These are phyloP conservation scores for Phyllostomus hastatus DNA, from an alignment of 2,113 vertebrate genomes.

Conservation along the genomic window DNA sequence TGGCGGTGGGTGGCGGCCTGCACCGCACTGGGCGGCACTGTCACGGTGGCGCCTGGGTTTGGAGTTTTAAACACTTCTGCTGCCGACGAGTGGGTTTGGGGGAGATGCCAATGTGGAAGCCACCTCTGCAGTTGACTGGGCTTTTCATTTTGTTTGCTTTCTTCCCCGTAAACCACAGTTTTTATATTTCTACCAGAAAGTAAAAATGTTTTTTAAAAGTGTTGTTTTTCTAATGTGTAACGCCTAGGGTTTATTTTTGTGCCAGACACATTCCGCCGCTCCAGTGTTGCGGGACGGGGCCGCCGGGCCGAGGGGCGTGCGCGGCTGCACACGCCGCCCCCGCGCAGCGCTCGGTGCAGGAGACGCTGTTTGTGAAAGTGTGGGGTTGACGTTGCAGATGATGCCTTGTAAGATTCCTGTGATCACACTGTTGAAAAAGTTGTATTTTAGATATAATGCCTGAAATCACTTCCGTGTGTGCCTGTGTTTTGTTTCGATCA, in stretches of 20 bases:
- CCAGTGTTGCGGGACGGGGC: constrained; percentile 81
- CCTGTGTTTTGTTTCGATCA: not conserved
- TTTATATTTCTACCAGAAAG: constrained; percentile 82
- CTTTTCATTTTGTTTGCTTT: constrained; percentile 74
- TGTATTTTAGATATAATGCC: constrained; percentile 45
- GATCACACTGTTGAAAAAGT: constrained; percentile 6
- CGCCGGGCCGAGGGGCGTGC: constrained; percentile 77
- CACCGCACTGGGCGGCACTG: constrained; percentile 60
- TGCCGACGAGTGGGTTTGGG: constrained; percentile 73
- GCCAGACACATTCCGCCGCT: constrained; percentile 85
- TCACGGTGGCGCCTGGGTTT: constrained; percentile 79
- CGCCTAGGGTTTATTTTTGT: constrained; percentile 72
- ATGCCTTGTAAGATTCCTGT: constrained; percentile 48
- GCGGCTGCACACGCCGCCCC: constrained; percentile 78
- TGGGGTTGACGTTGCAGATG: constrained; percentile 70
- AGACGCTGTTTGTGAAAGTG: constrained; percentile 80
- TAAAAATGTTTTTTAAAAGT: constrained; percentile 77
- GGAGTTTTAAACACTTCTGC: constrained; percentile 77
- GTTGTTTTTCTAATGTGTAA: constrained; percentile 76
- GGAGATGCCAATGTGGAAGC: constrained; percentile 75
- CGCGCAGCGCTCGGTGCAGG: constrained; percentile 78
- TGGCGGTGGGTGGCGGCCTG: constrained; percentile 65
- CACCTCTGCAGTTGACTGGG: constrained; percentile 76
- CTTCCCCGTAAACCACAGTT: constrained; percentile 74
- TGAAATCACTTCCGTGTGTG: not conserved